Evolutionary conservation across 92 coral and sea anemone species (phyloP).

Genomic region (Parazoanthus atlanticus): DNA sequence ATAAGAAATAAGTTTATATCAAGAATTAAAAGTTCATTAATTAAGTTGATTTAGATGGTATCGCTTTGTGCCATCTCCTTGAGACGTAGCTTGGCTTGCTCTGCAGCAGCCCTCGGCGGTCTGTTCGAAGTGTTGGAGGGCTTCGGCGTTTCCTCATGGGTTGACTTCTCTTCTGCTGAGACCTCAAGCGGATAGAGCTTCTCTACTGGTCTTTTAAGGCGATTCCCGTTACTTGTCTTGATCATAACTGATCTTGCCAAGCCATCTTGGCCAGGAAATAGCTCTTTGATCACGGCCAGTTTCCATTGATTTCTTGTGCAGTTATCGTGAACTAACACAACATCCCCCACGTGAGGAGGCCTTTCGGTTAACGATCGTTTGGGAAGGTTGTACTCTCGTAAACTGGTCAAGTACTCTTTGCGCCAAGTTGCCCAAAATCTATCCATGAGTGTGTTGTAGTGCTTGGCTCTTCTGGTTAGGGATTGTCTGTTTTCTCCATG

Average conservation of each 20-base stretch:
- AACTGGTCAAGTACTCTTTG: slow-evolving; percentile 20
- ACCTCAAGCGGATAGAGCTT: slow-evolving; percentile 14
- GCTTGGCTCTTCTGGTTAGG: slow-evolving; percentile 12
- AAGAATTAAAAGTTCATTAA: not conserved
- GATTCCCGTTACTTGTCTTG: not conserved
- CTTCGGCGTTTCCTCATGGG: slow-evolving; percentile 19
- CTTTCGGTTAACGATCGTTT: slow-evolving; percentile 3
- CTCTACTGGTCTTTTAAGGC: slow-evolving; percentile 9
- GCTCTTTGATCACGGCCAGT: slow-evolving; percentile 16
- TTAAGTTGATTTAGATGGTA: slow-evolving; percentile 16
- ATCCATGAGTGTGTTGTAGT: slow-evolving; percentile 10
- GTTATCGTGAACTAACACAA: slow-evolving; percentile 18
- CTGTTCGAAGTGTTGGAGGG: slow-evolving; percentile 24
- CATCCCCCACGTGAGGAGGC: slow-evolving; percentile 8
- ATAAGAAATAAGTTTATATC: too few species aligned
- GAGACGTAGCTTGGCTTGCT: slow-evolving; percentile 9
- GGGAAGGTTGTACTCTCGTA: not conserved
- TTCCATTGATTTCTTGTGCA: slow-evolving; percentile 19
- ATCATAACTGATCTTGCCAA: slow-evolving; percentile 6
- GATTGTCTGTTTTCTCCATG: slow-evolving; percentile 29
- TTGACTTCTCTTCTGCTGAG: slow-evolving; percentile 1
- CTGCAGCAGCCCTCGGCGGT: slow-evolving; percentile 15
- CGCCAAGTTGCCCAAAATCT: slow-evolving; percentile 3
- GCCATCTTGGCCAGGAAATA: slow-evolving; percentile 12
- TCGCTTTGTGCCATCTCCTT: not conserved